phyloP scores from a whole-genome alignment of 2,888 invertebrate species.

The Sclerodermus sp. region DNA sequence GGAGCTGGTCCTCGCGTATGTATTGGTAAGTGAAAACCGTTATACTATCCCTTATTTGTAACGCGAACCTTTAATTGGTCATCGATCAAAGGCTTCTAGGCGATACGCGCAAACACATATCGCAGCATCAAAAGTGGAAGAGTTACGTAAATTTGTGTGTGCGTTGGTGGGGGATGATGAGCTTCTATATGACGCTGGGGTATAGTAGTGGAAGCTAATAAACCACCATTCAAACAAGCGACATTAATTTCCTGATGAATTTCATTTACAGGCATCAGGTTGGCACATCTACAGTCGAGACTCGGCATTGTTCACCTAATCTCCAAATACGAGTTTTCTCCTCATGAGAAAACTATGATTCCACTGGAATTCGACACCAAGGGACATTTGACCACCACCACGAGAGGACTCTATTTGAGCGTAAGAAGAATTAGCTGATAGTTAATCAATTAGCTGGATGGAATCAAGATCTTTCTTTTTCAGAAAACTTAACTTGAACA shows the following conservation, averaged over 20 bases:
- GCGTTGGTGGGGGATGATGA: no score
- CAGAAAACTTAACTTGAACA: no score
- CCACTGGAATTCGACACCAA: conserved; percentile 34
- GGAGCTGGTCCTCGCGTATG: conserved; percentile 47
- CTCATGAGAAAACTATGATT: conserved; percentile 32
- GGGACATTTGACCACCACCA: conserved; percentile 19
- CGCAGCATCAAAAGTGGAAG: no score
- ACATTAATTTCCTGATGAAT: no score
- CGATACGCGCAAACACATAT: no score
- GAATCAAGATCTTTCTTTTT: no score
- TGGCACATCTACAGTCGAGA: conserved; percentile 38
- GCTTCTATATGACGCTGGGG: no score
- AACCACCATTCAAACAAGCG: background rate
- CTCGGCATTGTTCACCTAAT: conserved; percentile 33
- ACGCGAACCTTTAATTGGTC: no score
- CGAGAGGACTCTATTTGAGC: conserved; percentile 32
- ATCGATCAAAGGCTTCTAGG: no score
- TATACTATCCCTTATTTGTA: background rate
- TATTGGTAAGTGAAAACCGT: conserved; percentile 34
- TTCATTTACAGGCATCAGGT: conserved; percentile 31
- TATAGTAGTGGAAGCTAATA: background rate
- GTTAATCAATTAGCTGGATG: no score
- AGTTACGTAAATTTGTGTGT: no score
- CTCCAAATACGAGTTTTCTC: conserved; percentile 32
- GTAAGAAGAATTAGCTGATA: conserved; percentile 1